Evolutionary conservation across 92 coral and sea anemone genomes (phyloP), one percentile per base, ranked within the genome.

Genomic region (Zoanthus solanderi): DNA sequence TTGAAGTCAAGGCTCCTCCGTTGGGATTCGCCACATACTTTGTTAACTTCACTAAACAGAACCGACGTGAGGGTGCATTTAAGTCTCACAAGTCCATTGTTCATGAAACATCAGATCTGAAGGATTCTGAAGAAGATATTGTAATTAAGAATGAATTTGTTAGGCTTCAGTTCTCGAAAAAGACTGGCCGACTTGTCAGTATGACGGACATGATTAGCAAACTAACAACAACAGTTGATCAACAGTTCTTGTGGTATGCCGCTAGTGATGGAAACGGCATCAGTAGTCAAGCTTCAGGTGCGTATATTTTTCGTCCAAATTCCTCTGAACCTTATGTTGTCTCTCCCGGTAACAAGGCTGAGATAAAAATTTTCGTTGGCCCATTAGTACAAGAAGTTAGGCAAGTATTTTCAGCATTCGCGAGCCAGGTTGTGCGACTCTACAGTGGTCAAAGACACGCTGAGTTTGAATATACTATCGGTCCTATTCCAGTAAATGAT

Each of bases 391-490:
- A 97, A 75, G 99, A 97, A 74, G 93, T 95, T 29, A 91, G 98
- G 15, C 99, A 97, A 57, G 95, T 92, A 3, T 91, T 97, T 86
- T 90, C 94, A 18, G 93, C 99, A 16, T 97, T 83, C 78, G 87
- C 95, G 3, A 97, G 98, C 73, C 99, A 97, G 71, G 97, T 94
- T 52, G 93, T 97, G 47, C 90, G 99, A 50, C 92, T 97, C 15
- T 91, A 95, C 57, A 42, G 87, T 17, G 93, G 92, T 28, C 87
- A 94, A 87, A 89, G 92, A 76, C 86, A 94, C 57, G 99, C 95
- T 3, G 98, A 97, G 88, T 97, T 97, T 84, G 99, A 95, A 72
- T 97, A 97, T 91, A 97, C 99, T 14, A 91, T 97, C 18, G 99
- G 99, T 0, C 99, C 99, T 18, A 97, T 97, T 78, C 98, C 98